A percentile compares a stretch with the other conserved stretches of the same genome.
Conservation (phyloP, 2,113 vertebrate species). For the Romanogobio albipinnatus region DNA sequence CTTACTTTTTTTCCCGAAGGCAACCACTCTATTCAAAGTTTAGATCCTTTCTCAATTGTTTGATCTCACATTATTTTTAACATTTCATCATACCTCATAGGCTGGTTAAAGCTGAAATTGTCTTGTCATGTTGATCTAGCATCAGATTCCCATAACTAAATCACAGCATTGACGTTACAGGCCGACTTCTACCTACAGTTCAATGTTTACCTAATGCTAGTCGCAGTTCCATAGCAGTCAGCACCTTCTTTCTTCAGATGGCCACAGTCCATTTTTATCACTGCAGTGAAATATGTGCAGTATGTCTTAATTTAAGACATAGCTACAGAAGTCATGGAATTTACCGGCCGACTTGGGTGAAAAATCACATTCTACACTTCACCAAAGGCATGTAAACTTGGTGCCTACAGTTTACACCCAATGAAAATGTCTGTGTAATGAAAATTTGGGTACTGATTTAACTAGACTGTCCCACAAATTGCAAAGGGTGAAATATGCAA, state of each 20-base stretch:
- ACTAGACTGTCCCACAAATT: not conserved
- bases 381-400: not conserved
- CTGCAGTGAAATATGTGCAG: constrained; percentile 40
- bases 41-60: not conserved
- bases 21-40: not conserved
- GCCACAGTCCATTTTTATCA: constrained; percentile 36
- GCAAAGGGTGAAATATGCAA: not conserved
- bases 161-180: not conserved
- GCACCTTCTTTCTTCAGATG: constrained; percentile 67
- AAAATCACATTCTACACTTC: constrained; percentile 35
- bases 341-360: constrained; percentile 16
- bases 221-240: constrained; percentile 60
- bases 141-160: constrained; percentile 6
- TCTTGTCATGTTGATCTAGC: not conserved
- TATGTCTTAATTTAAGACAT: constrained; percentile 29
- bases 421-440: constrained; percentile 12
- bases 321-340: constrained; percentile 7
- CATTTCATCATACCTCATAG: not conserved
- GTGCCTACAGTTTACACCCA: not conserved
- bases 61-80: not conserved
- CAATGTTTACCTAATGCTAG: constrained; percentile 69
- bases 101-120: constrained; percentile 6
- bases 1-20: not conserved
- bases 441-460: not conserved
- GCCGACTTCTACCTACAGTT: constrained; percentile 49